Percentiles rank a stretch among this genome's conserved stretches.
Evolutionary conservation across 2,113 vertebrate species (phyloP).

Genomic region (Castor canadensis): DNA sequence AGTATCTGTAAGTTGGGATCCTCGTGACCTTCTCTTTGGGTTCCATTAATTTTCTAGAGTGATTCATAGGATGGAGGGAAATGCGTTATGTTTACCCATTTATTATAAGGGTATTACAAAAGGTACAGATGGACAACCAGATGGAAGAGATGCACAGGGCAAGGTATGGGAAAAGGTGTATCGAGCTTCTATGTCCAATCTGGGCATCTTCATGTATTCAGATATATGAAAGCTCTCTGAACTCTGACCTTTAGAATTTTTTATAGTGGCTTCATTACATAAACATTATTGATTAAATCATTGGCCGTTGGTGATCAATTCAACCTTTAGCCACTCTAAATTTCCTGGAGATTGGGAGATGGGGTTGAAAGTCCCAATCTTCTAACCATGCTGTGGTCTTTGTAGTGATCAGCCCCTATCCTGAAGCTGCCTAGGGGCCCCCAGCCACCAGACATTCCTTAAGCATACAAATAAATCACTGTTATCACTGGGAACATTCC

Average conservation of each 20-base stretch:
- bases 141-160: background rate
- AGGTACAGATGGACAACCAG: background rate
- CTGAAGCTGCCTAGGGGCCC: background rate
- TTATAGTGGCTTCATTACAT: background rate
- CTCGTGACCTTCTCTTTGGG: background rate
- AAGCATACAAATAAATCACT: background rate
- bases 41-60: background rate
- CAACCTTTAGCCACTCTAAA: background rate
- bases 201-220: background rate
- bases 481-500: background rate
- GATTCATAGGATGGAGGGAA: background rate
- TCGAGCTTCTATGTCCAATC: background rate
- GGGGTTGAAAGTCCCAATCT: background rate
- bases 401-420: background rate
- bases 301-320: background rate
- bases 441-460: background rate
- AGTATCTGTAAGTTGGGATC: background rate
- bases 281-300: background rate
- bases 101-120: background rate
- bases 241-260: background rate
- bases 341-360: background rate
- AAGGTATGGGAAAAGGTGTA: background rate
- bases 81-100: background rate
- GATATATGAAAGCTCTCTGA: background rate
- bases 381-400: background rate